These are phyloP conservation scores for Cerceris ruficornis DNA, from an alignment of 2,888 invertebrate species.

Conservation along the genomic window DNA sequence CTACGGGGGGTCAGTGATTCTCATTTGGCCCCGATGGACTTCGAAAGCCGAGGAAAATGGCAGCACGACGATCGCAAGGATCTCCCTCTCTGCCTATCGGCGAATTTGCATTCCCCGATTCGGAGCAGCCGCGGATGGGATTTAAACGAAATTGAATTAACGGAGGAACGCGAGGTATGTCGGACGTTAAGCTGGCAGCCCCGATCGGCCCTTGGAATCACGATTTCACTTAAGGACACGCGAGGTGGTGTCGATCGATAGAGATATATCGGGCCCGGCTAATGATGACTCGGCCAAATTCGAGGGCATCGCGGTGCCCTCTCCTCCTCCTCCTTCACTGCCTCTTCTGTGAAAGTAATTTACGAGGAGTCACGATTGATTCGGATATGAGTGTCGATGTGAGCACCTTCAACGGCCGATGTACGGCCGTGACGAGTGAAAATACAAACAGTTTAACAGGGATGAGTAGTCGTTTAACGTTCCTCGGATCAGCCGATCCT, in stretches of 20 bases:
- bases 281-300: constrained; percentile 72
- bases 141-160: constrained; percentile 49
- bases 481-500: constrained; percentile 63
- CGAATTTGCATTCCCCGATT: constrained; percentile 11
- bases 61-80: neutral
- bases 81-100: neutral
- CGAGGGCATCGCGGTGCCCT: constrained; percentile 25
- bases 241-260: constrained; percentile 71
- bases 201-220: constrained; percentile 46
- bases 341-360: constrained; percentile 50
- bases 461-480: constrained; percentile 79
- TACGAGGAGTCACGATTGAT: constrained; percentile 72
- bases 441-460: constrained; percentile 80
- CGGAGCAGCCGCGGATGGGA: neutral
- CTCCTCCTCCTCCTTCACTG: neutral
- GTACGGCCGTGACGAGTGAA: constrained; percentile 78
- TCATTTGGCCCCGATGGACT: constrained; percentile 43
- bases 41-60: neutral
- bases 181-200: constrained; percentile 5
- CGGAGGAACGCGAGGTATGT: constrained; percentile 32
- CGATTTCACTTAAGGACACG: constrained; percentile 70
- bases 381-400: constrained; percentile 73
- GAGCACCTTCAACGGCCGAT: constrained; percentile 73
- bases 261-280: constrained; percentile 69
- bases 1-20: constrained; percentile 74